Base-by-base conservation (phyloP, 2,888 invertebrate species). In the Dorcus parallelipipedus region DNA sequence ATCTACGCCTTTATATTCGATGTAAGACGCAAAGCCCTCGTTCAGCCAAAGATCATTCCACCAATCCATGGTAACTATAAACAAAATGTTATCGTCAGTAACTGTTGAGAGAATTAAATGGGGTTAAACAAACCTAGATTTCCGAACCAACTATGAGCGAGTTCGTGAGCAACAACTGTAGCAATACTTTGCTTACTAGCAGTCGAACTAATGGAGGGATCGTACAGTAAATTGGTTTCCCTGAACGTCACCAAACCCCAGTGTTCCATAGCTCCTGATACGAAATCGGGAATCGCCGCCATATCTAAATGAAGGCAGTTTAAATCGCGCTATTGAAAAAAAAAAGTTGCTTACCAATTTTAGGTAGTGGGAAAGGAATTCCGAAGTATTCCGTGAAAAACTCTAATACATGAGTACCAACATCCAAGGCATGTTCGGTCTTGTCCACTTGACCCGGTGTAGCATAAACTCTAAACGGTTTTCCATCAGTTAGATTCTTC, bases 101-200 rank as follows among this genome's bases (percentile, higher is more conserved):
- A 33, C 7, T 6, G 7, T n/a, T 40, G 26, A 14, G 38, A 3
- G 9, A 14, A 20, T 23, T 8, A 9, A 9, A 6, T 33, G 26
- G 26, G 3, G 20, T 33, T 50, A 4, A 10, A 9, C 20, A 75
- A 80, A 91, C 91, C 90, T 70, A 93, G 82, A 79, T 93, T 93
- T 57, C 93, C 93, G 73, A 93, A 93, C 93, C 93, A 93, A 90
- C 95, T 95, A 73, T 97, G 97, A 0, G 97, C 95, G 63, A 97
- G 80, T 77, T 97, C 97, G 75, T 98, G 97, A 1, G 93, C 89
- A 14, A 97, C 86, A 0, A 95, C 92, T 20, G 84, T 81, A 2
- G 93, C 91, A 1, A 95, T 90, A 63, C 84, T 81, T 69, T 93
- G 88, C 74, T 90, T 89, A 71, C 93, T 91, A 1, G 78, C 75